Evolutionary conservation across 2,113 vertebrate species (phyloP).

Genomic region (Malurus elegans): DNA sequence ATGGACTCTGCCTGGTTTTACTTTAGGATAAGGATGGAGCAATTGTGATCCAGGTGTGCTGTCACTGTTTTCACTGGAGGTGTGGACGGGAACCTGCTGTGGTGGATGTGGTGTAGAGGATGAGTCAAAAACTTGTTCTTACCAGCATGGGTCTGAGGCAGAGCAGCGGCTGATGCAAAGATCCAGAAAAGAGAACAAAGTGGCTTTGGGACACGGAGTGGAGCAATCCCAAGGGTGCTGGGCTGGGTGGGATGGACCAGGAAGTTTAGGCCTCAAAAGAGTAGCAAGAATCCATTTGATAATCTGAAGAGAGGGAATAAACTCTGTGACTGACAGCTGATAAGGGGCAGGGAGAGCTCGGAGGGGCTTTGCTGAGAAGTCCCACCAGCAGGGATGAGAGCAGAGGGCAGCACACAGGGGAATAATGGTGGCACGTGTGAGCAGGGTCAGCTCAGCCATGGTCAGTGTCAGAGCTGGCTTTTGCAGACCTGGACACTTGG

Average conservation of each 20-base stretch:
- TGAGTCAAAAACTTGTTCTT: neutral
- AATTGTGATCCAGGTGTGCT: neutral
- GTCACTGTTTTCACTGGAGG: neutral
- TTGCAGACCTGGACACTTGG: neutral
- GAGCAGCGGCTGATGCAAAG: neutral
- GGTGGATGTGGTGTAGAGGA: neutral
- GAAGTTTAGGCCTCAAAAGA: neutral
- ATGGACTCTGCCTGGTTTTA: neutral
- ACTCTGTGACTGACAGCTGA: neutral
- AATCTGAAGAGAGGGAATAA: neutral
- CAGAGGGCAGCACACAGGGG: neutral
- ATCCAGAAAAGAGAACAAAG: neutral
- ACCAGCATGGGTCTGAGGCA: accelerated
- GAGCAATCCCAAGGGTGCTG: neutral
- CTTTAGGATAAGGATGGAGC: neutral
- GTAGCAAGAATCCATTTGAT: neutral
- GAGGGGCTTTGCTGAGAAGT: neutral
- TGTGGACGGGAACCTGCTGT: neutral
- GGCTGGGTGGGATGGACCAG: neutral
- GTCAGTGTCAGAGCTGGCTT: neutral
- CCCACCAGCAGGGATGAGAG: neutral
- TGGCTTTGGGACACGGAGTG: neutral
- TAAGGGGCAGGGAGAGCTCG: neutral
- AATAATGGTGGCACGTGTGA: neutral
- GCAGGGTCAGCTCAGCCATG: neutral